phyloP scores from a whole-genome alignment of 2,797 vertebrate genomes.

The Dicrostonyx torquatus region DNA sequence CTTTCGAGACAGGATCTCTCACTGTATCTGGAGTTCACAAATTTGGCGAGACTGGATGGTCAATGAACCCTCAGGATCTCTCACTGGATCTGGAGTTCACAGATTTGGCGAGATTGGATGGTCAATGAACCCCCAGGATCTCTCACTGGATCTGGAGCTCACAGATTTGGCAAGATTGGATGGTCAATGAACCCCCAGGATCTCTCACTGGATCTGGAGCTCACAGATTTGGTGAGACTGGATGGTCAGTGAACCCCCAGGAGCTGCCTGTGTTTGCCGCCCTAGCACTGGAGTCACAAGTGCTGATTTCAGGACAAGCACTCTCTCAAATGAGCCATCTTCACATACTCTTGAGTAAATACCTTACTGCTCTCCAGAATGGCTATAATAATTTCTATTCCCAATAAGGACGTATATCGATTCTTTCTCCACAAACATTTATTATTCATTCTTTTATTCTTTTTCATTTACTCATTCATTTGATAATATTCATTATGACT shows the following conservation, averaged over 20 bases:
- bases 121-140: neutral
- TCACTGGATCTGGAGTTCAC: neutral
- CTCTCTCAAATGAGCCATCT: neutral
- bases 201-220: neutral
- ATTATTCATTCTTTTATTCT: neutral
- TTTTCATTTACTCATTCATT: neutral
- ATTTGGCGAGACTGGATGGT: neutral
- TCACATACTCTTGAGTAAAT: neutral
- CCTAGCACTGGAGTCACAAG: no score
- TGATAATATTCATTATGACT: neutral
- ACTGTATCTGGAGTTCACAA: no score
- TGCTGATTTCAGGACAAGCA: neutral
- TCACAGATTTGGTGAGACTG: neutral
- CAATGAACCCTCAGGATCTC: neutral
- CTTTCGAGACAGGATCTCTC: neutral
- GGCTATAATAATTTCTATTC: neutral
- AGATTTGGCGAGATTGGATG: neutral
- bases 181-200: neutral
- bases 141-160: neutral
- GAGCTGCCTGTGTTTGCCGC: no score
- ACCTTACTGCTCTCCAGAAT: neutral
- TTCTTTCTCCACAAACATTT: neutral
- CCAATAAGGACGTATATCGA: no score
- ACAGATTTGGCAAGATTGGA: neutral
- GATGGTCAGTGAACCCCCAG: neutral